Percentiles rank a stretch among this genome's conserved stretches.
phyloP scores from a whole-genome alignment of 2,113 vertebrate species.

The Tetrao urogallus region DNA sequence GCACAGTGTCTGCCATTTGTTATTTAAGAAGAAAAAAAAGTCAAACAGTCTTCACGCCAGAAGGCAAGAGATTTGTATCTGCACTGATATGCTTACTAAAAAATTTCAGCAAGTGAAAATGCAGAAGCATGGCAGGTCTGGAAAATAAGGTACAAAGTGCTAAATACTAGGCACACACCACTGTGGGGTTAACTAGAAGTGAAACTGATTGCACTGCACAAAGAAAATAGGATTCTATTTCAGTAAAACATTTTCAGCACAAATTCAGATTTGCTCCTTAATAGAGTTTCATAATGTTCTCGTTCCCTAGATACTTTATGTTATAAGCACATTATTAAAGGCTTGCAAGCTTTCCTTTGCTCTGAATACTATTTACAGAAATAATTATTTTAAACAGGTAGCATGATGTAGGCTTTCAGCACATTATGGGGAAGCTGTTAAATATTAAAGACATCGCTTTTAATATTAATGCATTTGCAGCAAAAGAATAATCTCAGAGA shows the following conservation, averaged over 20 bases:
- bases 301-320: background rate
- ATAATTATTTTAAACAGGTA: conserved; percentile 38
- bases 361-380: background rate
- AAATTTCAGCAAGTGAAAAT: background rate
- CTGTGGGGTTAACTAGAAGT: conserved; percentile 27
- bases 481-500: background rate
- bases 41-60: background rate
- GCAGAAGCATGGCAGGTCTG: background rate
- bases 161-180: background rate
- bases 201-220: background rate
- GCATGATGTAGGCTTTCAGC: background rate
- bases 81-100: background rate
- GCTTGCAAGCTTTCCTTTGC: background rate
- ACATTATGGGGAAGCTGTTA: background rate
- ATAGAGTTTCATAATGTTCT: background rate
- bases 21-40: background rate
- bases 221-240: conserved; percentile 3
- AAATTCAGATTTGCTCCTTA: background rate
- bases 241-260: background rate
- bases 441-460: conserved; percentile 10
- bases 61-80: background rate
- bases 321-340: conserved; percentile 1
- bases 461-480: background rate
- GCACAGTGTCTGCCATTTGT: background rate
- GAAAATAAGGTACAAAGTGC: background rate